Evolutionary conservation across 2,888 invertebrate species (phyloP), one percentile per base, ranked within the genome.

Genomic region (Lepeophtheirus nordmannii): DNA sequence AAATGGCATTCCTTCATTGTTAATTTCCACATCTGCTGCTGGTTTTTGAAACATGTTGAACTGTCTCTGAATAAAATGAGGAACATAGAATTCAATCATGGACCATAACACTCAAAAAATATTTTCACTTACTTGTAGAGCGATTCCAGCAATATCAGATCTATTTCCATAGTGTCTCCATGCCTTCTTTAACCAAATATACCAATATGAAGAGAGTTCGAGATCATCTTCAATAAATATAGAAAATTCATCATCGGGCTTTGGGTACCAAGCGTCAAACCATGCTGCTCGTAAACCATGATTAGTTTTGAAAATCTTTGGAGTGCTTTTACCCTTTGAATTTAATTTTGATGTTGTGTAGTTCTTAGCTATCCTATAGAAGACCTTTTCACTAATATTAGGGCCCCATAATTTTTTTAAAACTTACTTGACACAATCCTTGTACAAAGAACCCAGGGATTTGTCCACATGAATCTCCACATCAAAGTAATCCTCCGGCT

Each of bases 391-490:
- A 17, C 17, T 41, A 46, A 46, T 17, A 46, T 46, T 2, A 46
- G 5, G 53, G 2, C n/a, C 14, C 8, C 17, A 46, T n/a, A 46
- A 46, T n/a, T 46, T 14, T 46, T 60, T 17, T 5, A 58, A 65
- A 22, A 40, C 46, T 38, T 40, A 66, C 58, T n/a, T 46, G 11
- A 65, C 58, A 17, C 58, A 65, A 20, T 65, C 59, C 17, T 58
- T 23, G 37, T 58, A 58, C n/a, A 38, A 38, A 1, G 20, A 30
- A 1, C 65, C 65, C 12, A 58, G 11, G 22, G 65, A 59, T 30
- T 65, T 65, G 59, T 65, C 65, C 30, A 65, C 65, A 40, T 65
- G 65, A 38, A 65, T 65, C 58, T 65, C 65, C n/a, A 65, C 38
- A 58, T 65, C 59, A 58, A 65, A 58, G 17, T 41, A 46, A 20